A percentile compares a stretch with the other conserved stretches of the same genome.
Conservation (phyloP, 2,797 vertebrate genomes). For the Eutrigla gurnardus region DNA sequence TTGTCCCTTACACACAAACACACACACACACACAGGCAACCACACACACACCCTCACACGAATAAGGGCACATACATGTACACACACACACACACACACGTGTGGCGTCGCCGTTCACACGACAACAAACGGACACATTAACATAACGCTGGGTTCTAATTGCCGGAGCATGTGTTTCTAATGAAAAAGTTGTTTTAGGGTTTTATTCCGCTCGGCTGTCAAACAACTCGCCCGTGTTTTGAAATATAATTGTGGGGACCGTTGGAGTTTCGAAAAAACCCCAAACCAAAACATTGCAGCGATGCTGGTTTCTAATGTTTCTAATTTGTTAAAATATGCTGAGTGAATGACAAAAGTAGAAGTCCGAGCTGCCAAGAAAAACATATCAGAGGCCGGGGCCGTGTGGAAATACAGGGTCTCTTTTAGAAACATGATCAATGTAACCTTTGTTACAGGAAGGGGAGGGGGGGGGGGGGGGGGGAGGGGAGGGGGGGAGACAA, state of each 20-base stretch:
- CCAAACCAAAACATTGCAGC: constrained; percentile 84
- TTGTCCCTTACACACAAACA: constrained; percentile 75
- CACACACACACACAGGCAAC: constrained; percentile 9
- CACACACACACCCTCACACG: constrained; percentile 39
- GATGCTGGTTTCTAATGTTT: constrained; percentile 85
- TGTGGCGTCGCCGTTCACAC: constrained; percentile 63
- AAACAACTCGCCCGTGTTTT: constrained; percentile 86
- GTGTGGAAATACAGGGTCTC: constrained; percentile 76
- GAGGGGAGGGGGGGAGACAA: constrained; percentile 60
- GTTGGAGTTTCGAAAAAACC: constrained; percentile 80
- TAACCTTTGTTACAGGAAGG: constrained; percentile 84
- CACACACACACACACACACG: constrained; percentile 3
- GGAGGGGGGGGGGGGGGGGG: constrained; percentile 50
- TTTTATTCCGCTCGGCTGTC: constrained; percentile 82
- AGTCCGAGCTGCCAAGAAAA: constrained; percentile 83
- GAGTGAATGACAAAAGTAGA: constrained; percentile 84
- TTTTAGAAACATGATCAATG: constrained; percentile 82
- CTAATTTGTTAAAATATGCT: constrained; percentile 87
- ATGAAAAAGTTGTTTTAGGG: constrained; percentile 88
- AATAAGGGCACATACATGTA: constrained; percentile 15
- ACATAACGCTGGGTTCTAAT: constrained; percentile 84
- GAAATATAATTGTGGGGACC: constrained; percentile 84
- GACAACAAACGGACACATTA: constrained; percentile 81
- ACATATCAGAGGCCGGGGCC: constrained; percentile 80
- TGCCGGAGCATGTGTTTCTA: constrained; percentile 87